Base-by-base conservation (phyloP, 1,140 invertebrate species). In the Frieseomelitta varia region DNA sequence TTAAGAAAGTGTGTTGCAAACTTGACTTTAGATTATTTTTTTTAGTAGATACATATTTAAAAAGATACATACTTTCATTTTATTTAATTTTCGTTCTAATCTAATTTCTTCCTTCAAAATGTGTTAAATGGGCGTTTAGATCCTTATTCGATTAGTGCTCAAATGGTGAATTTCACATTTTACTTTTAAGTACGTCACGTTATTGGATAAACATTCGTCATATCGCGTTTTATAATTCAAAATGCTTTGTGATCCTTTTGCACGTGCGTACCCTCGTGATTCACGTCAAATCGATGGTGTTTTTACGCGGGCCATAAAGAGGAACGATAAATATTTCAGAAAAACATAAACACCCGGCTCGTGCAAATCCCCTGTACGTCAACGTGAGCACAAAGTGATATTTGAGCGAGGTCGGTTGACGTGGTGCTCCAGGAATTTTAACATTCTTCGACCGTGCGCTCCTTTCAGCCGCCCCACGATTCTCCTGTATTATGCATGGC, bases 401-500 rank as follows among this genome's bases (percentile, higher is more conserved):
- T 88, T 88, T 88, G 87, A 88, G 82, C 82, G 79, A 87, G 72
- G 67, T 81, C 72, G 75, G 73, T 65, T 68, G 78, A 85, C 87
- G 56, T 73, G 69, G 68, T 76, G 67, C 56, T 39, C 47, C 12
- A 68, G 39, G 86, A 85, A 88, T 87, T 87, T 88, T 85, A 88
- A 81, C 75, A 88, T 87, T 88, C 86, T 74, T 81, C 56, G n/a
- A 39, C 67, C 81, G 61, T 68, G 78, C 65, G 86, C 81, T 77
- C 53, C 63, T 55, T 58, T 74, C 67, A 63, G 39, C 34, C 61
- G 58, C 63, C 74, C 86, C 79, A 65, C 58, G 21, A 51, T 53
- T 81, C 85, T 88, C 75, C 27, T 88, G 86, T 88, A 88, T 88
- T 88, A 88, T 88, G 86, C 86, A 88, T 88, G 69, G 77, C 34